These are phyloP conservation scores for Protobothrops mucrosquamatus DNA, from an alignment of 2,113 vertebrate species.

Conservation along the genomic window DNA sequence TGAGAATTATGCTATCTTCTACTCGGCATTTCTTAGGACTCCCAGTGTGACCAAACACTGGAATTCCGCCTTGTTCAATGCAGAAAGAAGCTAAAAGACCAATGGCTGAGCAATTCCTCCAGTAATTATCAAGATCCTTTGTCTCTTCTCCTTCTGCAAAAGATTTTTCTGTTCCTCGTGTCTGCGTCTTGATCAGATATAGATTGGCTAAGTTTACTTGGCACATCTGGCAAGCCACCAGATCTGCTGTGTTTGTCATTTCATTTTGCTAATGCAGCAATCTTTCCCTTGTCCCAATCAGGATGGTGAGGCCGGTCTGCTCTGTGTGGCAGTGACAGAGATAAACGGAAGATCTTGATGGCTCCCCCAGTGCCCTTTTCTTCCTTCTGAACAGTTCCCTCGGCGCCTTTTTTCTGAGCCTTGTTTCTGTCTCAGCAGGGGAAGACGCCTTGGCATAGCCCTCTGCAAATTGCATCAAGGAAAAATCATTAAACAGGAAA, in stretches of 20 bases:
- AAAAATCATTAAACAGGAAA: slow-evolving; percentile 41
- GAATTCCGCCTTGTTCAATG: neutral
- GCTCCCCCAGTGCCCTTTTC: slow-evolving; percentile 26
- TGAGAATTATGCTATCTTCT: neutral
- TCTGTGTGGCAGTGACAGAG: slow-evolving; percentile 11
- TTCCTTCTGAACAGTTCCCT: slow-evolving; percentile 18
- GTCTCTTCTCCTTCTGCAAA: neutral
- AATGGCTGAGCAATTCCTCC: neutral
- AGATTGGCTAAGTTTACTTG: neutral
- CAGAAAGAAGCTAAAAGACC: neutral
- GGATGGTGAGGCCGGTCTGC: neutral
- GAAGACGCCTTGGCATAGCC: slow-evolving; percentile 31
- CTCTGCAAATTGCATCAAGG: slow-evolving; percentile 24
- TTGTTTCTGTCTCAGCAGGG: slow-evolving; percentile 36
- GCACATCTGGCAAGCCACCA: slow-evolving; percentile 20
- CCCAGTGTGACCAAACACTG: neutral
- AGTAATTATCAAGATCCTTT: neutral
- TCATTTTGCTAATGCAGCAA: slow-evolving; percentile 22
- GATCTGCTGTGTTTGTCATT: slow-evolving; percentile 29
- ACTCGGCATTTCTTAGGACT: neutral
- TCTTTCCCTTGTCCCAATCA: slow-evolving; percentile 17
- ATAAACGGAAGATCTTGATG: slow-evolving; percentile 17
- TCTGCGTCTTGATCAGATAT: neutral
- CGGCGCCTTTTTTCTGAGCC: slow-evolving; percentile 24
- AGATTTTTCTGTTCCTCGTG: neutral